Evolutionary conservation across 2,888 invertebrate species (phyloP).

Genomic region (Perizoma affinitatum): DNA sequence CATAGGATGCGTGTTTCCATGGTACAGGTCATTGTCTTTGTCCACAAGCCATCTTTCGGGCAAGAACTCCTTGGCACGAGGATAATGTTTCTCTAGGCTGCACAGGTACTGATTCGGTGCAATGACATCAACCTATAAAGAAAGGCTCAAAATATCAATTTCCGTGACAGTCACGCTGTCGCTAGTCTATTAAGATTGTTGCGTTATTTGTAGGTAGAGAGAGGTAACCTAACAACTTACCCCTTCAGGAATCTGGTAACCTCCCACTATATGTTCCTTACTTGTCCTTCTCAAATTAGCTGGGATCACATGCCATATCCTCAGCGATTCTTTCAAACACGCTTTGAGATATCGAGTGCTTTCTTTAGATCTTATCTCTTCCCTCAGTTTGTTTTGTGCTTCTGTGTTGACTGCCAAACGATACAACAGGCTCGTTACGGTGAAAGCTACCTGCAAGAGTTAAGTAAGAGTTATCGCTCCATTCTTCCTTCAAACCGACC

Average conservation of each 20-base stretch:
- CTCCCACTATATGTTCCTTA: constrained; percentile 68
- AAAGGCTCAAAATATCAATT: neutral
- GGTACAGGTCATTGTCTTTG: constrained; percentile 68
- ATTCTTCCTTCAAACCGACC: no score
- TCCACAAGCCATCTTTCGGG: constrained; percentile 89
- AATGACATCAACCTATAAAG: constrained; percentile 87
- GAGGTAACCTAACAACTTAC: constrained; percentile 49
- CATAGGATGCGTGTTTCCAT: constrained; percentile 84
- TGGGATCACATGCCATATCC: constrained; percentile 69
- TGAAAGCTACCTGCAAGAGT: constrained; percentile 69
- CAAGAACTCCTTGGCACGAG: constrained; percentile 80
- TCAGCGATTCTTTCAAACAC: constrained; percentile 85
- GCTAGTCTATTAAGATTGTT: no score
- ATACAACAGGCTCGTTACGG: constrained; percentile 74
- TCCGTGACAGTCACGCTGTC: no score
- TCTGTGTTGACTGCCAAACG: constrained; percentile 80
- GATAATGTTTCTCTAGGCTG: constrained; percentile 79
- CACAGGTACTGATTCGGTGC: constrained; percentile 89
- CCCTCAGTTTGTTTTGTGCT: constrained; percentile 77
- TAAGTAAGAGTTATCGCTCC: neutral
- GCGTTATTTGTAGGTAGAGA: no score
- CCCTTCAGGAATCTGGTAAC: constrained; percentile 72
- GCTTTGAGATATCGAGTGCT: constrained; percentile 82
- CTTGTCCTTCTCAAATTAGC: constrained; percentile 67
- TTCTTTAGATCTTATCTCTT: constrained; percentile 58